Percentiles rank a stretch among this genome's conserved stretches.
These are phyloP conservation scores for Apis florea DNA, from an alignment of 1,140 invertebrate genomes.

Conservation along the genomic window DNA sequence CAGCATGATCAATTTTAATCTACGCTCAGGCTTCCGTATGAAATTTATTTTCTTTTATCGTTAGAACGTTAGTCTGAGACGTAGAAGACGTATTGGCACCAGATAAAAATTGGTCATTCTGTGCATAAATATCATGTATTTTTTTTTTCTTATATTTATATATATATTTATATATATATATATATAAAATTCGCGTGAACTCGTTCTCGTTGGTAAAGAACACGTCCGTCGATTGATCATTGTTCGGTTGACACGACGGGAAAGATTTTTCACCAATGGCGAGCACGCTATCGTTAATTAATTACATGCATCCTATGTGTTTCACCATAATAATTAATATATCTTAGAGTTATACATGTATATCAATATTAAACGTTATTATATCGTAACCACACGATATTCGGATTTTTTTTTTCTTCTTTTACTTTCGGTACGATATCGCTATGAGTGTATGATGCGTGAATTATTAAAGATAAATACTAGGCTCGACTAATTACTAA, in stretches of 20 bases:
- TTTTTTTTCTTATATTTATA: conserved; percentile 42
- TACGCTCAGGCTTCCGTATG: not conserved
- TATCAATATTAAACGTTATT: conserved; percentile 51
- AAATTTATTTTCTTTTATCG: conserved; percentile 7
- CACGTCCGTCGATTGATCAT: not conserved
- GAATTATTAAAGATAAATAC: conserved; percentile 61
- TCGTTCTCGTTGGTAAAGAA: not conserved
- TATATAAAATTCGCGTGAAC: conserved; percentile 28
- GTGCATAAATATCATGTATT: conserved; percentile 46
- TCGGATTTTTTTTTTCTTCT: not conserved
- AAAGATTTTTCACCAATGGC: not conserved
- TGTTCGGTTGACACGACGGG: too few relatives aligned
- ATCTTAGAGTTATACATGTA: conserved; percentile 57
- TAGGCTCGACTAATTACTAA: conserved; percentile 63
- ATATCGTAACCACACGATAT: conserved; percentile 58
- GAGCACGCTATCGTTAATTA: conserved; percentile 38
- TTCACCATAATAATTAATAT: conserved; percentile 41
- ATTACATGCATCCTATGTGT: conserved; percentile 61
- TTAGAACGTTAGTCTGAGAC: not conserved
- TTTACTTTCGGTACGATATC: conserved; percentile 50
- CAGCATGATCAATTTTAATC: conserved; percentile 53
- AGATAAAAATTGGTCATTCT: conserved; percentile 45
- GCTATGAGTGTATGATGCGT: conserved; percentile 56
- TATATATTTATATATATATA: conserved; percentile 32
- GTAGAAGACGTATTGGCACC: conserved; percentile 7